Evolutionary conservation across 2,113 vertebrate species (phyloP).

Genomic region (Leucosticte australis): DNA sequence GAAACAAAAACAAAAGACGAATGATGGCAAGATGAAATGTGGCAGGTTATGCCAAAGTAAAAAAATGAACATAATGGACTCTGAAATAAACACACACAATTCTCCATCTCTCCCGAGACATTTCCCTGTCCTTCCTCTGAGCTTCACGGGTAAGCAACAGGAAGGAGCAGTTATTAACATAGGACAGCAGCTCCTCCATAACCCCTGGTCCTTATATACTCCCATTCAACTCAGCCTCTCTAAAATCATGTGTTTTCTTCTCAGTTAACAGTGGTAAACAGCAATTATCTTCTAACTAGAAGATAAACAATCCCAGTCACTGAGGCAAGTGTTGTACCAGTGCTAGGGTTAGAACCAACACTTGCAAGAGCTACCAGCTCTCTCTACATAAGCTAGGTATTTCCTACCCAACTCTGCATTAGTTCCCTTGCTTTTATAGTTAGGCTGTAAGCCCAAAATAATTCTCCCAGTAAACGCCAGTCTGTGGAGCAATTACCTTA

Average conservation of each 20-base stretch:
- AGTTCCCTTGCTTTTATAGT: neutral
- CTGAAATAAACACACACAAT: neutral
- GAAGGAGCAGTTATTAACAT: neutral
- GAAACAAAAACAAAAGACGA: slow-evolving; percentile 23
- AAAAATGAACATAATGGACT: slow-evolving; percentile 35
- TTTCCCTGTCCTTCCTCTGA: neutral
- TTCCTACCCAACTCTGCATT: neutral
- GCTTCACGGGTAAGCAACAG: neutral
- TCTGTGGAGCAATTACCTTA: neutral
- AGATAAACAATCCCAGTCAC: neutral
- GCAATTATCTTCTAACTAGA: neutral
- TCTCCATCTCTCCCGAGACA: slow-evolving; percentile 22
- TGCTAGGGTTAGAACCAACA: neutral
- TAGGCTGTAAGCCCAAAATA: neutral
- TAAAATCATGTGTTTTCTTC: neutral
- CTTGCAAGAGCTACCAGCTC: neutral
- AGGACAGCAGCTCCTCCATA: neutral
- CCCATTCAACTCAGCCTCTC: neutral
- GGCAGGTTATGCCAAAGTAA: slow-evolving; percentile 54
- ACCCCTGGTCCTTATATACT: neutral
- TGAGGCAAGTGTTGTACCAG: neutral
- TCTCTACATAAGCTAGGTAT: neutral
- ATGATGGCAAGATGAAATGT: slow-evolving; percentile 53
- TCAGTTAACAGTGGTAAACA: neutral
- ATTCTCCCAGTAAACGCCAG: neutral